Percentiles rank a stretch among this genome's conserved stretches.
These are phyloP conservation scores for Lasioglossum pauxillum DNA, from an alignment of 2,888 invertebrate species.

Conservation along the genomic window DNA sequence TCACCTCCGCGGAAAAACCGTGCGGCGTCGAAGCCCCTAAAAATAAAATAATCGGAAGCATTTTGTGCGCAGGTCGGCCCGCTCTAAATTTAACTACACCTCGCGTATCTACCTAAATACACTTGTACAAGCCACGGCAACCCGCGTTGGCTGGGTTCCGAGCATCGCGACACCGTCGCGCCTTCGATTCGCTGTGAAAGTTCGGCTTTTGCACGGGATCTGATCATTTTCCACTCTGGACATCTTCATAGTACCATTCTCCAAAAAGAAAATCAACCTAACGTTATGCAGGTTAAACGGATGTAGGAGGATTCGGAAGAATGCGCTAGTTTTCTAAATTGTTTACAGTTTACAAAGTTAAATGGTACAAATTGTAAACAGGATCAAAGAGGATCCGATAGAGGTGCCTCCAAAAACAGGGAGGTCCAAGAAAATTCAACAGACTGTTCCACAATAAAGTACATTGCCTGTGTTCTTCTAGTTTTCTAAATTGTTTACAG, in stretches of 20 bases:
- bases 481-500: background rate
- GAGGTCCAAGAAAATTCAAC: background rate
- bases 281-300: background rate
- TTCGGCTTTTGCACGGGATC: slow-evolving; percentile 21
- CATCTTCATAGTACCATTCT: background rate
- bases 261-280: background rate
- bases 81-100: slow-evolving; percentile 79
- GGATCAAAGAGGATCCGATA: background rate
- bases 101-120: slow-evolving; percentile 80
- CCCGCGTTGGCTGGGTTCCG: slow-evolving; percentile 79
- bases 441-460: background rate
- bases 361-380: background rate
- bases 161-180: slow-evolving; percentile 62
- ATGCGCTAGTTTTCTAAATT: background rate
- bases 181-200: slow-evolving; percentile 63
- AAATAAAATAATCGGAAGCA: slow-evolving; percentile 82
- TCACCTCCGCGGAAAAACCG: slow-evolving; percentile 43
- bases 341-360: background rate
- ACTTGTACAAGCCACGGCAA: slow-evolving; percentile 76
- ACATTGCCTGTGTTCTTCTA: background rate
- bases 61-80: slow-evolving; percentile 80
- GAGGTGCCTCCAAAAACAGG: background rate
- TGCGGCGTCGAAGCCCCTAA: slow-evolving; percentile 73
- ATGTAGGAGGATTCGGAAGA: background rate
- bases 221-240: background rate